These are phyloP conservation scores for Pherbina coryleti DNA, from an alignment of 2,888 invertebrate genomes.

Conservation along the genomic window DNA sequence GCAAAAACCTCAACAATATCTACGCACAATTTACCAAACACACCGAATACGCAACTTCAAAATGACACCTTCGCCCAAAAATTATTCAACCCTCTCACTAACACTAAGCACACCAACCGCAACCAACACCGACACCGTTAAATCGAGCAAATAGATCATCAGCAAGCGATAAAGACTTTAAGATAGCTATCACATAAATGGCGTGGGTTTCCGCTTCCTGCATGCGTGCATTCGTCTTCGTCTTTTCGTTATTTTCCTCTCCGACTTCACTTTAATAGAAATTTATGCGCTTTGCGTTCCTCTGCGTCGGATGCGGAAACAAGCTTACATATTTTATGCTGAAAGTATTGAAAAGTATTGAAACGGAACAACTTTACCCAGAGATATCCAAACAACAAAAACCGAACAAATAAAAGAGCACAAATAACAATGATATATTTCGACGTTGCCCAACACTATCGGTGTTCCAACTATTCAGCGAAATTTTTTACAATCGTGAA, in stretches of 20 bases:
- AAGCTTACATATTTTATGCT: constrained; percentile 28
- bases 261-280: background rate
- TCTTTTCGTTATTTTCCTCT: background rate
- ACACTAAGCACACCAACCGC: background rate
- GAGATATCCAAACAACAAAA: background rate
- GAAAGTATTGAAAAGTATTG: background rate
- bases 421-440: background rate
- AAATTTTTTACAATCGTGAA: no score
- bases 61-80: background rate
- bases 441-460: no score
- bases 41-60: background rate
- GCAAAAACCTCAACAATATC: background rate
- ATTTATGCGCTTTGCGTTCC: background rate
- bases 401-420: background rate
- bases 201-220: constrained; percentile 40
- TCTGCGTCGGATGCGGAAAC: constrained; percentile 40
- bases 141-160: constrained; percentile 3
- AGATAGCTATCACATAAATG: constrained; percentile 40
- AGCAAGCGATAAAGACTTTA: background rate
- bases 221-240: constrained; percentile 11
- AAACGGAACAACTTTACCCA: background rate
- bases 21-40: background rate
- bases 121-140: background rate
- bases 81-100: background rate
- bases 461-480: no score